Percentiles rank a stretch among this genome's conserved stretches.
Conservation (phyloP, 1,140 invertebrate species). For the Drosophila sproati region DNA sequence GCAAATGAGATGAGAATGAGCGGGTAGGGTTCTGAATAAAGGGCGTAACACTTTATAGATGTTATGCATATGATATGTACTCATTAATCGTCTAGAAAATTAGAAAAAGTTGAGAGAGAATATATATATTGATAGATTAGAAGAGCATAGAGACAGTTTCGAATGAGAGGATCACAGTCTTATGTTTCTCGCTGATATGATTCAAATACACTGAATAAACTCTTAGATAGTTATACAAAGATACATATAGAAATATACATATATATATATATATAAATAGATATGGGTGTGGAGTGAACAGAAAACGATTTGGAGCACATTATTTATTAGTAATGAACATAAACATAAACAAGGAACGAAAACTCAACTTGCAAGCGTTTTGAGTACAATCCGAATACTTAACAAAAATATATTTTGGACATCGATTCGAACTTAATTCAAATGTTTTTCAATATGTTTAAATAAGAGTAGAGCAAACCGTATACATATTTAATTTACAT, state of each 20-base stretch:
- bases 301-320: slow-evolving; percentile 44
- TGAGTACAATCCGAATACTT: slow-evolving; percentile 47
- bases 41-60: slow-evolving; percentile 62
- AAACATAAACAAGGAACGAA: slow-evolving; percentile 62
- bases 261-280: slow-evolving; percentile 11
- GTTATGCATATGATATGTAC: slow-evolving; percentile 77
- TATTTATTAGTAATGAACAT: slow-evolving; percentile 60
- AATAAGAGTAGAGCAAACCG: slow-evolving; percentile 9
- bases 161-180: slow-evolving; percentile 26
- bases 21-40: slow-evolving; percentile 42
- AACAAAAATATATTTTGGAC: slow-evolving; percentile 32
- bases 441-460: slow-evolving; percentile 15
- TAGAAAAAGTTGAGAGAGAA: slow-evolving; percentile 80
- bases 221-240: slow-evolving; percentile 48
- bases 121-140: slow-evolving; percentile 77
- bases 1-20: slow-evolving; percentile 61
- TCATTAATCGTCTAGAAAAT: slow-evolving; percentile 84
- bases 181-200: slow-evolving; percentile 37
- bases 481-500: slow-evolving; percentile 75
- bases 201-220: slow-evolving; percentile 57
- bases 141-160: slow-evolving; percentile 73
- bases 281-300: slow-evolving; percentile 13
- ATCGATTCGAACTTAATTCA: slow-evolving; percentile 54
- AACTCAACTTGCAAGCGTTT: slow-evolving; percentile 72
- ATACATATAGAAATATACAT: slow-evolving; percentile 48